Evolutionary conservation across 2,888 invertebrate genomes (phyloP), one percentile per base, ranked within the genome.

Genomic region (Linnaemya vulpina): DNA sequence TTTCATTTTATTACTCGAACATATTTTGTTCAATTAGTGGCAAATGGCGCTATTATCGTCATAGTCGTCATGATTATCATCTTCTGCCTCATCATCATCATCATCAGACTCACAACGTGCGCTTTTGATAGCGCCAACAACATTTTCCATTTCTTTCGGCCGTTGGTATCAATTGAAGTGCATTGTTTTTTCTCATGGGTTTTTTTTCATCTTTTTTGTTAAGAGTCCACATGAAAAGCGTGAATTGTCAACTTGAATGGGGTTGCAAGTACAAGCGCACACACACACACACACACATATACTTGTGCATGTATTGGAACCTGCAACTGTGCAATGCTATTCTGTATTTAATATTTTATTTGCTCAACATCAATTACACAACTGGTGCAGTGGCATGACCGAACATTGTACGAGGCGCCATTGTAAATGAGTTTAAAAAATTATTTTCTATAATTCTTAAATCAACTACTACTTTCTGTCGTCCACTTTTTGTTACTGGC

Each of bases 1-100:
- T 67, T 53, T 35, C 58, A 73, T 60, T 85, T 76, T 82, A 85
- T 85, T 85, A 55, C 82, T 85, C 75, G 65, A 82, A 82, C 81
- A 85, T 75, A 78, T 82, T 82, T 82, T 25, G 35, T 76, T 82
- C 76, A 71, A 82, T 82, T 76, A 70, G 70, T 63, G 55, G 68
- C 68, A 77, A 84, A 49, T 74, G 77, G 77, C 63, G 74, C 82
- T 77, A 49, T 67, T 63, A 70, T 70, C 60, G 30, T 76, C 58
- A 67, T 58, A 22, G 20, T 43, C 63, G 60, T 43, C 55, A 63
- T 25, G 30, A 62, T 60, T n/a, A 43, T 43, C 20, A 63, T 58
- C 22, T 20, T 53, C 40, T 22, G 17, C 22, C 53, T 55, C 25
- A 11, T 58, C 71, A 51, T 67, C 25, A 70, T 55, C 68, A 51